phyloP scores from a whole-genome alignment of 92 coral and sea anemone genomes.

The Paragorgia papillata region DNA sequence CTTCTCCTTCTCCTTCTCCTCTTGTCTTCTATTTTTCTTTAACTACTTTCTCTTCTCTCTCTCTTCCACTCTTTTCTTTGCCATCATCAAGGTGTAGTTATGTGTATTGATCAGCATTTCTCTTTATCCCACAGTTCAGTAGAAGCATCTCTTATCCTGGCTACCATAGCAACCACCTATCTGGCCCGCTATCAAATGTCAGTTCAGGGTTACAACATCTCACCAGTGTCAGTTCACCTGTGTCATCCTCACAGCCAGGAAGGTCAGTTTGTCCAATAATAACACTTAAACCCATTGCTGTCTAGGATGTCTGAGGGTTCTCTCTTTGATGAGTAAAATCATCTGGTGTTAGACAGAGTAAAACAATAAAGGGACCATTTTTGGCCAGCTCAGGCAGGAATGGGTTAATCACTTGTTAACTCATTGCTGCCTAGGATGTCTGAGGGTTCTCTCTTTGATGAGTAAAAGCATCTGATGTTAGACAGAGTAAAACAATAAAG shows the following conservation, averaged over 20 bases:
- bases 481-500: too few relatives aligned
- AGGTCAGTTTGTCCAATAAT: slow-evolving; percentile 64
- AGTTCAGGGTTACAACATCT: slow-evolving; percentile 79
- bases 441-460: too few relatives aligned
- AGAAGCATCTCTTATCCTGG: slow-evolving; percentile 94
- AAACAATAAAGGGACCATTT: too few relatives aligned
- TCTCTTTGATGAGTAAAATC: too few relatives aligned
- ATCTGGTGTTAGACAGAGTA: too few relatives aligned
- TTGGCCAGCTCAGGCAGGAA: too few relatives aligned
- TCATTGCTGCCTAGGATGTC: too few relatives aligned
- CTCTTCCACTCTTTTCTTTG: background rate
- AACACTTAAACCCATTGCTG: background rate
- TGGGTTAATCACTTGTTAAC: too few relatives aligned
- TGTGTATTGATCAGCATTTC: too few relatives aligned
- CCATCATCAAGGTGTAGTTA: background rate
- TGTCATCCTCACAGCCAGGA: slow-evolving; percentile 78
- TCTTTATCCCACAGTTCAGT: slow-evolving; percentile 57
- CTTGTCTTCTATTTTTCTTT: too few relatives aligned
- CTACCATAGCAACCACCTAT: slow-evolving; percentile 64
- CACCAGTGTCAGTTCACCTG: slow-evolving; percentile 84
- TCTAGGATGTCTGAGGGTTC: too few relatives aligned
- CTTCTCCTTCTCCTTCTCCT: background rate
- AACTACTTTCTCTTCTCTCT: background rate
- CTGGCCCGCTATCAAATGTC: slow-evolving; percentile 62
- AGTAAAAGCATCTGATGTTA: too few relatives aligned